A percentile compares a stretch with the other conserved stretches of the same genome.
Conservation (phyloP, 92 coral and sea anemone species). For the Metridium senile region DNA sequence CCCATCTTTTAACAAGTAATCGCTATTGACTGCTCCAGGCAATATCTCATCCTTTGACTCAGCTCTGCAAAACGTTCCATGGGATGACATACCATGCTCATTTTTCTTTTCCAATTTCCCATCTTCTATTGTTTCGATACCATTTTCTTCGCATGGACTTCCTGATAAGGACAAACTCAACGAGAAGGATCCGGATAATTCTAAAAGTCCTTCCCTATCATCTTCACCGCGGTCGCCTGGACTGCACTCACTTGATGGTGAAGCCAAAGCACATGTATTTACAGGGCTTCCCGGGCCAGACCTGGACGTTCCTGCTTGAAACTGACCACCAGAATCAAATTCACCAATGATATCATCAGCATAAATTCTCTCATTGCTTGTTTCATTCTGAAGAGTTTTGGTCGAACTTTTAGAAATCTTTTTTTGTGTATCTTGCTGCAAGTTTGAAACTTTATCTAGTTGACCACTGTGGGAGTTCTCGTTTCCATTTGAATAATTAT, state of each 20-base stretch:
- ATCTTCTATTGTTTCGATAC: neutral
- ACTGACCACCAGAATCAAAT: conserved; percentile 58
- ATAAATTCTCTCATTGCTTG: neutral
- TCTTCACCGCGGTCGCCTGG: conserved; percentile 1
- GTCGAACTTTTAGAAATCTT: neutral
- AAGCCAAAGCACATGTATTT: neutral
- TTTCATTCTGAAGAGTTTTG: neutral
- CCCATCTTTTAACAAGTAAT: neutral
- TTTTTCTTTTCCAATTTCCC: neutral
- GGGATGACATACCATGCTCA: neutral
- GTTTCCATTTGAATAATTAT: too few relatives aligned
- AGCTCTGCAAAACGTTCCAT: neutral
- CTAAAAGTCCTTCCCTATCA: neutral
- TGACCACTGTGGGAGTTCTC: too few relatives aligned
- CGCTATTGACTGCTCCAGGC: neutral
- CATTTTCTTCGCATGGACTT: conserved; percentile 56
- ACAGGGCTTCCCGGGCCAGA: conserved; percentile 10
- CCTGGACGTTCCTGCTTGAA: neutral
- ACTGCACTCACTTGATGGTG: neutral
- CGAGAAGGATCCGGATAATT: conserved; percentile 63
- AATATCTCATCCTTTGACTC: neutral
- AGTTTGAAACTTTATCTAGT: too few relatives aligned
- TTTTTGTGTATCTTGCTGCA: too few relatives aligned
- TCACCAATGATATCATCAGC: conserved; percentile 55
- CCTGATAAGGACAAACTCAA: conserved; percentile 71